These are phyloP conservation scores for Microctonus brassicae DNA, from an alignment of 2,888 invertebrate species.

Conservation along the genomic window DNA sequence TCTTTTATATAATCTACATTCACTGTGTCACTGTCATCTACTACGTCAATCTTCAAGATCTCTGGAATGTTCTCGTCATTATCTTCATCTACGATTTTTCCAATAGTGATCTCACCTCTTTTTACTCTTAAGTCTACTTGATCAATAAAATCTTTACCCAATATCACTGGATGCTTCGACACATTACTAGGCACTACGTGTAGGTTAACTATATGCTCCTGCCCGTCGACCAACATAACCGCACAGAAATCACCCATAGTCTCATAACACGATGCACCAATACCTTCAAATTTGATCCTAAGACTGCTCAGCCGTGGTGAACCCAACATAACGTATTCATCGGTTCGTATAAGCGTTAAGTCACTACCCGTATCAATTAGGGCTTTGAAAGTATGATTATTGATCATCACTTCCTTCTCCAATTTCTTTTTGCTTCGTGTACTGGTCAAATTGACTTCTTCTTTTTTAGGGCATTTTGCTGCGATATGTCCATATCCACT, in stretches of 20 bases:
- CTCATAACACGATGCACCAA: background rate
- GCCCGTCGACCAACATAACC: constrained; percentile 22
- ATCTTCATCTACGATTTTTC: no score
- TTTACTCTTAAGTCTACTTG: constrained; percentile 31
- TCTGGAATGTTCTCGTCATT: background rate
- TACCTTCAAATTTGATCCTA: constrained; percentile 19
- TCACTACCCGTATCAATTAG: constrained; percentile 38
- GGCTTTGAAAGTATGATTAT: background rate
- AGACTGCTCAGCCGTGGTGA: constrained; percentile 19
- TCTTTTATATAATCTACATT: constrained; percentile 24
- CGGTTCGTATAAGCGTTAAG: constrained; percentile 30
- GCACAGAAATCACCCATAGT: constrained; percentile 36
- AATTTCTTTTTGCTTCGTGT: background rate
- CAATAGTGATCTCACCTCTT: constrained; percentile 12
- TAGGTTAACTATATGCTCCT: constrained; percentile 24
- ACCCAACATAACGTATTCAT: constrained; percentile 27
- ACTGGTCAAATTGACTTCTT: background rate
- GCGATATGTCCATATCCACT: background rate
- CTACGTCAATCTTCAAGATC: constrained; percentile 10
- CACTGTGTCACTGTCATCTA: constrained; percentile 20
- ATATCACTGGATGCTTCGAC: constrained; percentile 31
- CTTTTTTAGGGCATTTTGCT: background rate
- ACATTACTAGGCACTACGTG: constrained; percentile 35
- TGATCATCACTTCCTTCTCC: no score
- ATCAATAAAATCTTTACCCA: constrained; percentile 37